Evolutionary conservation across 2,113 vertebrate genomes (phyloP).

Genomic region (Oxyruncus cristatus): DNA sequence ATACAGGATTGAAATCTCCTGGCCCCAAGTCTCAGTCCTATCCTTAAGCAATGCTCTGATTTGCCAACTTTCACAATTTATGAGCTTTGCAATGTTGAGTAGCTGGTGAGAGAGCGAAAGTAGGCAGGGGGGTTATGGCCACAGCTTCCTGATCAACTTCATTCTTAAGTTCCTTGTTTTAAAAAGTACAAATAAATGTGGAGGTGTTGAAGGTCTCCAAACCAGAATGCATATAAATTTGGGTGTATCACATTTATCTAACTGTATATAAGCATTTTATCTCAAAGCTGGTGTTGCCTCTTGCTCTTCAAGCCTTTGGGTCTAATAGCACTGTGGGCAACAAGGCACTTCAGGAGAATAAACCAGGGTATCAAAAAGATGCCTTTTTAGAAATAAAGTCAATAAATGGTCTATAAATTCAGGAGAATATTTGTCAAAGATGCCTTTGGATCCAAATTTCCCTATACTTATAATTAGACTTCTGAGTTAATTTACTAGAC

Average conservation of each 20-base stretch:
- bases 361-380: neutral
- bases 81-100: neutral
- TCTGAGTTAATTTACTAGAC: neutral
- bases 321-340: neutral
- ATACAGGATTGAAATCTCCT: neutral
- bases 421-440: neutral
- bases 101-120: neutral
- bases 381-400: neutral
- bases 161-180: neutral
- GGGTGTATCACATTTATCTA: neutral
- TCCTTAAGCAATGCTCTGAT: neutral
- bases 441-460: neutral
- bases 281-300: neutral
- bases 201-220: neutral
- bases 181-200: neutral
- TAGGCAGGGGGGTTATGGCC: neutral
- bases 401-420: neutral
- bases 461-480: neutral
- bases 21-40: neutral
- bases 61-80: slow-evolving; percentile 33
- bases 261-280: neutral
- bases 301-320: neutral
- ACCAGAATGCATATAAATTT: neutral
- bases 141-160: slow-evolving; percentile 23
- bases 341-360: neutral